phyloP scores from a whole-genome alignment of 1,140 invertebrate genomes.

The Radopholus similis region DNA sequence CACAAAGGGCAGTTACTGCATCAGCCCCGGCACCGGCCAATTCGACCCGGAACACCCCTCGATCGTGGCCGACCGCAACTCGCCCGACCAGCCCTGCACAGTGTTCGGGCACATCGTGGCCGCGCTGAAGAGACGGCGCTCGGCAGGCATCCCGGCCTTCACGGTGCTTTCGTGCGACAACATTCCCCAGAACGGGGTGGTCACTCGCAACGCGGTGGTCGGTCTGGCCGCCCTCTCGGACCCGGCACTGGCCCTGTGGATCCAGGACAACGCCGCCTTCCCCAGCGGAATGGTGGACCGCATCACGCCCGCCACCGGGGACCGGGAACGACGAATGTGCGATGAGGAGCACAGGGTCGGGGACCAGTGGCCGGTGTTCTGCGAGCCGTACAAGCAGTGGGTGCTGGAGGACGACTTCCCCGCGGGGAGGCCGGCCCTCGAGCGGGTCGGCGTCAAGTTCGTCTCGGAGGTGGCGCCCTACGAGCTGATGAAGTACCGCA shows the following conservation, averaged over 20 bases:
- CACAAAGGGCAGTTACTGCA: background rate
- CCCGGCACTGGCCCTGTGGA: background rate
- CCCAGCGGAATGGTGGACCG: background rate
- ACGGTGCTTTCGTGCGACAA: background rate
- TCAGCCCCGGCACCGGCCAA: background rate
- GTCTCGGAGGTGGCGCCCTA: background rate
- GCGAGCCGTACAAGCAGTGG: background rate
- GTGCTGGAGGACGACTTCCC: slow-evolving; percentile 1
- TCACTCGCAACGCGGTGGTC: background rate
- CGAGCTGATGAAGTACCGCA: background rate
- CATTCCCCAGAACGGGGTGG: background rate
- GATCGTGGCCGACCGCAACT: background rate
- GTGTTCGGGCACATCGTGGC: background rate
- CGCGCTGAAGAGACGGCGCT: background rate
- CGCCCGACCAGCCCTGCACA: background rate
- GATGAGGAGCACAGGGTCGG: background rate
- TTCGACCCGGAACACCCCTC: background rate
- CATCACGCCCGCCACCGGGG: background rate
- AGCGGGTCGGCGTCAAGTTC: background rate
- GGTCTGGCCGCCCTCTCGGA: background rate
- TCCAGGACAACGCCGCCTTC: background rate
- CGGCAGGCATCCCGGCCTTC: background rate
- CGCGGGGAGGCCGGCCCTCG: background rate
- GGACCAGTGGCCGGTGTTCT: background rate
- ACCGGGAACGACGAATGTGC: background rate